Percentiles rank a stretch among this genome's conserved stretches.
Conservation (phyloP, 2,113 vertebrate genomes). For the Elaphurus davidianus region DNA sequence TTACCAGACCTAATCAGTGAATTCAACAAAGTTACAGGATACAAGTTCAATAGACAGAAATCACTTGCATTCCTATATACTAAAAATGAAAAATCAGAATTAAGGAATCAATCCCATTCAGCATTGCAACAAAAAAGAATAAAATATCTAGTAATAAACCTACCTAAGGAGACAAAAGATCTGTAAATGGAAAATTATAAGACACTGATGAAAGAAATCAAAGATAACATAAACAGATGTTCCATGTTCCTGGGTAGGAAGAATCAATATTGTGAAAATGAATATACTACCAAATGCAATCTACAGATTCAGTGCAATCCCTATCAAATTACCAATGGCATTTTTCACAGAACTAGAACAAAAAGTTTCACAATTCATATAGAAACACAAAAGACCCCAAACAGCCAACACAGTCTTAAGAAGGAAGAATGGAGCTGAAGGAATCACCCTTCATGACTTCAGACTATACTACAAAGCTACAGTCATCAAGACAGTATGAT, state of each 20-base stretch:
- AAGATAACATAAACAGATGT: not conserved
- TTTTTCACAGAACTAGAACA: not conserved
- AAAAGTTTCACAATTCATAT: not conserved
- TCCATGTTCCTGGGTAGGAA: not conserved
- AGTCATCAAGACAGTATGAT: not conserved
- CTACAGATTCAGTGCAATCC: not conserved
- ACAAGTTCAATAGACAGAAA: not conserved
- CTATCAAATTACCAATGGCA: not conserved
- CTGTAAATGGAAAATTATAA: not conserved
- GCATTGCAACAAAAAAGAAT: not conserved
- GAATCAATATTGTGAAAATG: not conserved
- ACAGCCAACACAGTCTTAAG: fast-evolving
- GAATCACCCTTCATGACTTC: not conserved
- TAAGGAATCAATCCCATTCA: not conserved
- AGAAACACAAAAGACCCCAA: not conserved
- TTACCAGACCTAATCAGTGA: not conserved
- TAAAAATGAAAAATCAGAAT: not conserved
- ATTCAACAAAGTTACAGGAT: not conserved
- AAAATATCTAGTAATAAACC: not conserved
- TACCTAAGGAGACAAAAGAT: not conserved
- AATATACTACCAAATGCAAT: not conserved
- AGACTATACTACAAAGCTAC: not conserved
- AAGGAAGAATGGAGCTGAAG: not conserved
- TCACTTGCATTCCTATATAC: not conserved
- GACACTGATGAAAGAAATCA: not conserved